phyloP scores from a whole-genome alignment of 2,888 invertebrate species.

The Ernsta delagoae region DNA sequence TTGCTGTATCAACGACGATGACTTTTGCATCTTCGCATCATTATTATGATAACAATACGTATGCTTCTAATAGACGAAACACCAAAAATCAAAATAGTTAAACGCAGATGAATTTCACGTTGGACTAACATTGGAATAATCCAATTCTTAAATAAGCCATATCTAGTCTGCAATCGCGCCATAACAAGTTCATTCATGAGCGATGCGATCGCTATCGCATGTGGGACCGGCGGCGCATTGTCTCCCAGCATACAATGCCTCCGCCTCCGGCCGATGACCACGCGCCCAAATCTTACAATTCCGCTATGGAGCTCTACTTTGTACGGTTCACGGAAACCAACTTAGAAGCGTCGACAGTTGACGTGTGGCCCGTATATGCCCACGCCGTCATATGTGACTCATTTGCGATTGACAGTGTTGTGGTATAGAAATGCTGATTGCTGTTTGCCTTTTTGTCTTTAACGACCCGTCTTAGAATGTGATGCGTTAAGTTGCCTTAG shows the following conservation, averaged over 20 bases:
- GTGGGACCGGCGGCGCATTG: conserved; percentile 56
- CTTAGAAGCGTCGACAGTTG: too few relatives aligned
- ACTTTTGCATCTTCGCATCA: too few relatives aligned
- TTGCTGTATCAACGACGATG: too few relatives aligned
- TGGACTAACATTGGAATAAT: conserved; percentile 48
- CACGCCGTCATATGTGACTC: conserved; percentile 12
- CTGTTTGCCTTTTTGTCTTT: neutral
- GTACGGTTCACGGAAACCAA: too few relatives aligned
- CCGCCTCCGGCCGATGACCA: too few relatives aligned
- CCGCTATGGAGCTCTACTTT: too few relatives aligned
- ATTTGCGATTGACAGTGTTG: neutral
- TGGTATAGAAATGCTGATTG: neutral
- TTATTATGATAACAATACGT: too few relatives aligned
- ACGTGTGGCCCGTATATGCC: too few relatives aligned
- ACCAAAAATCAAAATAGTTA: too few relatives aligned
- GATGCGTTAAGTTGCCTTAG: neutral
- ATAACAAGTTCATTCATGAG: conserved; percentile 56
- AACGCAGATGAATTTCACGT: conserved; percentile 26
- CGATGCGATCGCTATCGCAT: conserved; percentile 59
- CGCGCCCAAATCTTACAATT: too few relatives aligned
- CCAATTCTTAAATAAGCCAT: conserved; percentile 58
- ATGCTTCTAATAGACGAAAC: too few relatives aligned
- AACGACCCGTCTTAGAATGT: neutral
- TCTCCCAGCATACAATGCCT: too few relatives aligned
- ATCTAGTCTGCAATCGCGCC: conserved; percentile 56